phyloP scores from a whole-genome alignment of 2,888 invertebrate species.

The Ashinkailepas kermadecensis region DNA sequence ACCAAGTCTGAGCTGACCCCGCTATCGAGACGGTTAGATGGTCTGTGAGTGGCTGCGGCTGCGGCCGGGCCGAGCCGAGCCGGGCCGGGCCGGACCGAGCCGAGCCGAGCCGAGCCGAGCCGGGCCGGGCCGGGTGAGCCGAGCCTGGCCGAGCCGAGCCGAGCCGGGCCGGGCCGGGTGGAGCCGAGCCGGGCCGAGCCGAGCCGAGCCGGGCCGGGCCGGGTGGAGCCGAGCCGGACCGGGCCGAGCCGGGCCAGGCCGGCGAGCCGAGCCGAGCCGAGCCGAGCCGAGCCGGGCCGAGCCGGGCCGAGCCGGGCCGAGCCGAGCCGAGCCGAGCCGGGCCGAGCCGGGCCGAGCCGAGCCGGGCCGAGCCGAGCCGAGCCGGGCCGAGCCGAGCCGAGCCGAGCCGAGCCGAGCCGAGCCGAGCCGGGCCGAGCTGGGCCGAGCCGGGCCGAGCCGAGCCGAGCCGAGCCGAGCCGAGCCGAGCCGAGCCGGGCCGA shows the following conservation, averaged over 20 bases:
- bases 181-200: neutral
- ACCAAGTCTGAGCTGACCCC: too few species aligned
- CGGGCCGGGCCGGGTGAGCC: conserved; percentile 17
- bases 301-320: conserved; percentile 8
- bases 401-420: conserved; percentile 4
- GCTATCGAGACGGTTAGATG: too few species aligned
- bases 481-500: conserved; percentile 23
- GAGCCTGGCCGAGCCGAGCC: neutral
- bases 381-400: conserved; percentile 9
- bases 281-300: neutral
- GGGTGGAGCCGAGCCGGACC: conserved; percentile 21
- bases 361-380: conserved; percentile 20
- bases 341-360: conserved; percentile 25
- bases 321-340: conserved; percentile 26
- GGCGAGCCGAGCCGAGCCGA: conserved; percentile 11
- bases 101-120: conserved; percentile 25
- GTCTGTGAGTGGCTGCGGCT: too few species aligned
- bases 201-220: conserved; percentile 23
- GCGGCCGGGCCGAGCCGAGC: too few species aligned
- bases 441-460: conserved; percentile 8
- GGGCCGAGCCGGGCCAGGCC: neutral
- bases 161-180: neutral
- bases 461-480: conserved; percentile 24
- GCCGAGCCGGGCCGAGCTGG: neutral
- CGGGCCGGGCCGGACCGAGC: neutral